phyloP scores from a whole-genome alignment of 2,888 invertebrate genomes.

The Aspidapion aeneum region DNA sequence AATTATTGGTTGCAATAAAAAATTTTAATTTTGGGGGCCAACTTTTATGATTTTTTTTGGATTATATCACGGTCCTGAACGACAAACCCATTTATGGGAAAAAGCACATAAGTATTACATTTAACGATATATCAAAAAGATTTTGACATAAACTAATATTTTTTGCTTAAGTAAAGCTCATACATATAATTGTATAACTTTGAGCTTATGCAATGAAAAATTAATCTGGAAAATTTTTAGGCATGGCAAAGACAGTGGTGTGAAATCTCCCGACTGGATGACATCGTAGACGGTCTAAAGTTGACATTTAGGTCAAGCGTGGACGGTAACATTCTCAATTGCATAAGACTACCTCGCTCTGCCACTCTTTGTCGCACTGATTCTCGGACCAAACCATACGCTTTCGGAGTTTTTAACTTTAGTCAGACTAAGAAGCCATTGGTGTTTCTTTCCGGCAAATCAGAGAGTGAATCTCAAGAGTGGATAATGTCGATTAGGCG shows the following conservation, averaged over 20 bases:
- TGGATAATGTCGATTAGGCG: conserved; percentile 66
- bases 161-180: no score
- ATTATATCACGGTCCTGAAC: no score
- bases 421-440: conserved; percentile 58
- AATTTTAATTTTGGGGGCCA: no score
- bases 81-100: no score
- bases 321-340: conserved; percentile 43
- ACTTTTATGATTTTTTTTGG: no score
- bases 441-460: conserved; percentile 60
- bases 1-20: no score
- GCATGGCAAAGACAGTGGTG: conserved; percentile 67
- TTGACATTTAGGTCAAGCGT: conserved; percentile 54
- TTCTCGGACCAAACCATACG: conserved; percentile 63
- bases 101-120: no score
- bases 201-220: no score
- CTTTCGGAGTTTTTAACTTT: conserved; percentile 64
- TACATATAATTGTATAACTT: no score
- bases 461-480: conserved; percentile 61
- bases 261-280: conserved; percentile 56
- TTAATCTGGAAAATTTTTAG: conserved; percentile 46
- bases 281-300: conserved; percentile 53
- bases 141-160: no score
- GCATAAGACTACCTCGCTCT: conserved; percentile 56
- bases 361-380: conserved; percentile 61
- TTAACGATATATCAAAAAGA: no score